Percentiles rank a stretch among this genome's conserved stretches.
Conservation (phyloP, 2,113 vertebrate species). For the Cryptomyrus ogoouensis region DNA sequence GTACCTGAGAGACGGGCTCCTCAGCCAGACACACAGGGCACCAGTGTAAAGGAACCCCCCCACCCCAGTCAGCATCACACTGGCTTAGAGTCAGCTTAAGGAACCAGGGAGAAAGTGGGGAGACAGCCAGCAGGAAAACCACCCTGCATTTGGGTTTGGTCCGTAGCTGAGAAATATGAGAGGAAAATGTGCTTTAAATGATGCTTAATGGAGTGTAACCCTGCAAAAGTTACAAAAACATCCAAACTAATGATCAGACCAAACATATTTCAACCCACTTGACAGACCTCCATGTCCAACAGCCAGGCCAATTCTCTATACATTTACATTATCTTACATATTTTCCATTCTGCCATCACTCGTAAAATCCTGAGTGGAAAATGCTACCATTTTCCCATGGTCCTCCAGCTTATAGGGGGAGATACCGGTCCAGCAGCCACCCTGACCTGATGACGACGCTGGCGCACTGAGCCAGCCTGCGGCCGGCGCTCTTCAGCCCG, state of each 20-base stretch:
- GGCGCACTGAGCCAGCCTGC: slow-evolving; percentile 82
- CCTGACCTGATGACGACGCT: slow-evolving; percentile 82
- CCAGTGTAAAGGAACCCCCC: background rate
- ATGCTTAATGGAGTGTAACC: slow-evolving; percentile 24
- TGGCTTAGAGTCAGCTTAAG: slow-evolving; percentile 46
- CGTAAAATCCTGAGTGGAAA: background rate
- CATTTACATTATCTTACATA: background rate
- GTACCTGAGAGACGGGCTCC: slow-evolving; percentile 41
- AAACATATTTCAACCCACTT: background rate
- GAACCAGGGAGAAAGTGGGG: slow-evolving; percentile 35
- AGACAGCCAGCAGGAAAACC: slow-evolving; percentile 35
- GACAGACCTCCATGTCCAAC: background rate
- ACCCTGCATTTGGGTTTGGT: slow-evolving; percentile 35
- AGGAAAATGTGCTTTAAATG: slow-evolving; percentile 21
- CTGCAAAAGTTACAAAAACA: slow-evolving; percentile 24
- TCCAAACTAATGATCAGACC: slow-evolving; percentile 16
- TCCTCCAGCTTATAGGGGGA: background rate
- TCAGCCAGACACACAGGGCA: slow-evolving; percentile 47
- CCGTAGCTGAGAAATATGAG: slow-evolving; percentile 15
- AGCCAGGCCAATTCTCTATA: background rate
- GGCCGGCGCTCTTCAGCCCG: slow-evolving; percentile 88
- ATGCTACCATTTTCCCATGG: background rate
- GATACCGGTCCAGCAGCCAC: background rate
- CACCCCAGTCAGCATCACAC: slow-evolving; percentile 7
- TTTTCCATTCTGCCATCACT: background rate